A percentile compares a stretch with the other conserved stretches of the same genome.
phyloP scores from a whole-genome alignment of 2,113 vertebrate genomes.

The Pycnonotus jocosus region DNA sequence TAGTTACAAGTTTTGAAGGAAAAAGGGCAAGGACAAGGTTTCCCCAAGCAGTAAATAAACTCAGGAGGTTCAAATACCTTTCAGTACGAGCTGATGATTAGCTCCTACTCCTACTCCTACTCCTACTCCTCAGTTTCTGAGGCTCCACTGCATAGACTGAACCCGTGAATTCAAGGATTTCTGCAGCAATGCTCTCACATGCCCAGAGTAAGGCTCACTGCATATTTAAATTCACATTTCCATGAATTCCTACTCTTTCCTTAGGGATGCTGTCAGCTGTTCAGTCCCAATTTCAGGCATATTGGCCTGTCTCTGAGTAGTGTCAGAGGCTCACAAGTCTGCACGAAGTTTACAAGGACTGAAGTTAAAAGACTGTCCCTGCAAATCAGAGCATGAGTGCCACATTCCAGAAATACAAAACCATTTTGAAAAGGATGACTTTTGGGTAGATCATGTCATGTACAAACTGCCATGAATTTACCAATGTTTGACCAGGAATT shows the following conservation, averaged over 20 bases:
- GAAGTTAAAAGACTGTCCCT: background rate
- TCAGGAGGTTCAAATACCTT: background rate
- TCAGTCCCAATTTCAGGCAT: background rate
- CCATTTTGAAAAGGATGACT: background rate
- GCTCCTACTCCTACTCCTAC: background rate
- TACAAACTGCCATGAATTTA: background rate
- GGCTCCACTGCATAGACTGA: background rate
- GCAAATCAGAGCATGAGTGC: background rate
- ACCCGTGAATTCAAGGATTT: background rate
- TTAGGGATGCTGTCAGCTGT: background rate
- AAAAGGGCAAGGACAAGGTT: background rate
- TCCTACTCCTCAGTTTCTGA: background rate
- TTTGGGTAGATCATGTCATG: accelerated
- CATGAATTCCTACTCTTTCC: background rate
- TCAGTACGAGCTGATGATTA: background rate
- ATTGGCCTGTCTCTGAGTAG: background rate
- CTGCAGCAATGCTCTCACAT: background rate
- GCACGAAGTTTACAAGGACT: background rate
- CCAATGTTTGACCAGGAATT: background rate
- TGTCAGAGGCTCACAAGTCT: background rate
- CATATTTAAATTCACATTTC: background rate
- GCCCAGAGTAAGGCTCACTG: background rate
- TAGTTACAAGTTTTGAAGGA: background rate
- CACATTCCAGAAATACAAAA: background rate
- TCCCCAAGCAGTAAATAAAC: background rate